Conservation (phyloP, 2,888 invertebrate species). For the Trichopoda pennipes region DNA sequence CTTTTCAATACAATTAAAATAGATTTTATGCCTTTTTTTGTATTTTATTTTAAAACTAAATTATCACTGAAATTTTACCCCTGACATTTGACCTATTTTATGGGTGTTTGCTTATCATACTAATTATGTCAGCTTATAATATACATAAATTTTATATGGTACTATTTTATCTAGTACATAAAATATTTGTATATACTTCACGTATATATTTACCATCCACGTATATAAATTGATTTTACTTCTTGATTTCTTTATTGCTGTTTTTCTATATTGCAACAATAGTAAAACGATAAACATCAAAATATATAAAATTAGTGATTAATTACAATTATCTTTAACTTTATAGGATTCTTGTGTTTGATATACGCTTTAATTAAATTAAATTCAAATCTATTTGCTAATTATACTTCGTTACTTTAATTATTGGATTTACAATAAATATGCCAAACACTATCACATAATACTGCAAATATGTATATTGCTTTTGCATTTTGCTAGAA, state of each 20-base stretch:
- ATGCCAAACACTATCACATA: constrained; percentile 7
- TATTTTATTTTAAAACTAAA: constrained; percentile 46
- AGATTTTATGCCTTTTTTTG: constrained; percentile 25
- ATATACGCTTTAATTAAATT: constrained; percentile 57
- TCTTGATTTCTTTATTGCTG: constrained; percentile 13
- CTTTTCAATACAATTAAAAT: constrained; percentile 21
- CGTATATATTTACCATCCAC: constrained; percentile 48
- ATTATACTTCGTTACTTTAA: constrained; percentile 1
- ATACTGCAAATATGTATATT: background rate
- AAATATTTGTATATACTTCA: background rate
- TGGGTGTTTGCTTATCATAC: too few species aligned
- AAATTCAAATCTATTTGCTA: constrained; percentile 34
- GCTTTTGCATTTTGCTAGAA: constrained; percentile 15
- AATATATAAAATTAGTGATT: constrained; percentile 39
- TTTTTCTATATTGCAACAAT: constrained; percentile 18
- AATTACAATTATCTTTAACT: constrained; percentile 46
- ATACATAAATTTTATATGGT: too few species aligned
- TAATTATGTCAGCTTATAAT: too few species aligned
- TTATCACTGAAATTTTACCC: constrained; percentile 51
- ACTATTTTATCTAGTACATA: background rate
- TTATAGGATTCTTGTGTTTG: constrained; percentile 40
- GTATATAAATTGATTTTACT: constrained; percentile 41
- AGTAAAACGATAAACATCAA: constrained; percentile 7
- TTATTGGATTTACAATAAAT: constrained; percentile 17
- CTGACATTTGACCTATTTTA: constrained; percentile 64